Conservation (phyloP, 2,113 vertebrate species). For the Eira barbara region DNA sequence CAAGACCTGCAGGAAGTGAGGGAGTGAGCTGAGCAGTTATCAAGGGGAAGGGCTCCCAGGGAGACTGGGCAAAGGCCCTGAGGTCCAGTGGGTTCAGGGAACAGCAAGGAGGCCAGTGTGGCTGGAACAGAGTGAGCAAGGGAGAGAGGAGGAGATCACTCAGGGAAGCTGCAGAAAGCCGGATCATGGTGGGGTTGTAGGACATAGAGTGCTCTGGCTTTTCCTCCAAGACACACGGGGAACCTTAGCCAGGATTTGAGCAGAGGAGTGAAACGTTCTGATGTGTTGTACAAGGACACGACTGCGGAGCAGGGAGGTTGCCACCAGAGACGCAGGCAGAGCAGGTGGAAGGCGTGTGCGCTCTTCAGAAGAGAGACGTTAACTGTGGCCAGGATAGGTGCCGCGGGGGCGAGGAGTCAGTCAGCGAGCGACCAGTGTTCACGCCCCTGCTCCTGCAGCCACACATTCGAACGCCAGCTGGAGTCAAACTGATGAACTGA, state of each 20-base stretch:
- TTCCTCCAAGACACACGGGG: neutral
- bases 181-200: rapidly evolving
- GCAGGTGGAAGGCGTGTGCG: neutral
- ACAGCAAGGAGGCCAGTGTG: neutral
- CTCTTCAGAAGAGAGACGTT: neutral
- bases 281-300: neutral
- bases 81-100: neutral
- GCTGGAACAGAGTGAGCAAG: neutral
- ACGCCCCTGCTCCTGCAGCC: neutral
- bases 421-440: neutral
- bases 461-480: neutral
- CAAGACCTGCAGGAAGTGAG: neutral
- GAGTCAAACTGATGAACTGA: neutral
- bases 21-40: neutral
- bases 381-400: neutral
- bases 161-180: neutral
- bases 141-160: neutral
- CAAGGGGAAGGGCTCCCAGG: neutral
- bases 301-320: neutral
- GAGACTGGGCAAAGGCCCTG: neutral
- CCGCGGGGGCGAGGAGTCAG: too few relatives aligned
- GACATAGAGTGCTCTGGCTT: neutral
- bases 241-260: neutral
- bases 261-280: neutral
- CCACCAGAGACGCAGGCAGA: neutral